Evolutionary conservation across 1,140 invertebrate genomes (phyloP).

Genomic region (Anagrus nilaparvatae): DNA sequence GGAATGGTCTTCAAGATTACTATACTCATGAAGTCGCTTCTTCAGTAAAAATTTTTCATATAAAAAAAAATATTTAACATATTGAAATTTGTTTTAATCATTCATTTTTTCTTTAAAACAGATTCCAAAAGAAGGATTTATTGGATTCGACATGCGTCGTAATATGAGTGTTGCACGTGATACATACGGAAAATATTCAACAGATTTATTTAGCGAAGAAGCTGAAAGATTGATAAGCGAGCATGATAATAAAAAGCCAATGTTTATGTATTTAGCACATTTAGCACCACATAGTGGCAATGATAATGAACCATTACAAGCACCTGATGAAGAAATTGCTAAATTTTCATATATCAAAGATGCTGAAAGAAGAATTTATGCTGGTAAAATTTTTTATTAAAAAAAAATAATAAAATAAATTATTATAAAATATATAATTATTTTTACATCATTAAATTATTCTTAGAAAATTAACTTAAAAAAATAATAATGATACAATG

Average conservation of each 20-base stretch:
- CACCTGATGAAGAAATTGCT: conserved; percentile 60
- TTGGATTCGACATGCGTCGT: conserved; percentile 58
- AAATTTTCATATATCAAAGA: conserved; percentile 67
- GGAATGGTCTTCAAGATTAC: conserved; percentile 74
- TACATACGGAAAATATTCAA: conserved; percentile 58
- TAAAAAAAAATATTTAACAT: conserved; percentile 1
- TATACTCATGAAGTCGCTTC: conserved; percentile 58
- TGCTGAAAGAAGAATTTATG: conserved; percentile 62
- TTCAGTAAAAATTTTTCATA: conserved; percentile 38
- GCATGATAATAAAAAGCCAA: conserved; percentile 46
- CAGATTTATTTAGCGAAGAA: conserved; percentile 65
- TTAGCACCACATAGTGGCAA: conserved; percentile 70
- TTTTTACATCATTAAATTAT: no score
- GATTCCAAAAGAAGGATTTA: conserved; percentile 33
- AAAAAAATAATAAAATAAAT: background rate
- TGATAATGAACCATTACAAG: conserved; percentile 58
- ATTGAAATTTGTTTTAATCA: background rate
- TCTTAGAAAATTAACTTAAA: no score
- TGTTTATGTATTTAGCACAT: conserved; percentile 75
- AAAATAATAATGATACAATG: no score
- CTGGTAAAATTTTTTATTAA: conserved; percentile 57
- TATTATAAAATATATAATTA: conserved; percentile 5
- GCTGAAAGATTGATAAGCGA: conserved; percentile 56
- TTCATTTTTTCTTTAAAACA: background rate
- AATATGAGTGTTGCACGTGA: conserved; percentile 51